Evolutionary conservation across 2,113 vertebrate genomes (phyloP), one percentile per base, ranked within the genome.

Genomic region (Progne subis): DNA sequence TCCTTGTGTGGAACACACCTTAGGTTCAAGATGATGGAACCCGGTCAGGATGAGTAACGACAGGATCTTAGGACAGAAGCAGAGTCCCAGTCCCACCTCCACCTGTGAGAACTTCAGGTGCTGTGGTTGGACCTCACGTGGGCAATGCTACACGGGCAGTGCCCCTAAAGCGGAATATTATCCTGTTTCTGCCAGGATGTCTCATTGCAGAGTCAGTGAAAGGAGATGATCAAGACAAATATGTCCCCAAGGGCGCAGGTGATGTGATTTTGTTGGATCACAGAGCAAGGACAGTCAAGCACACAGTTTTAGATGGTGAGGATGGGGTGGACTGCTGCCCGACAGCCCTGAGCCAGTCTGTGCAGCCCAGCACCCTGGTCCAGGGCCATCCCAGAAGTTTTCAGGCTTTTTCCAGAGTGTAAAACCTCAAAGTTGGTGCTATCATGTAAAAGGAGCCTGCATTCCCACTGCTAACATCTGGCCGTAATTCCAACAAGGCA

Each of bases 291-390:
- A 39, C 24, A 14, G 6, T 19, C 1, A 8, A 68, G 57, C 18
- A 24, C 3, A 7, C 0, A 0, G 20, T 34, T 44, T 52, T 18
- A 52, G 39, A 15, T 24, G 25, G 8, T 15, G 57, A 47, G 56
- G 43, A 43, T 19, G 32, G 21, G 4, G 3, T 44, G 25, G 49
- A 26, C 12, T 0, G 0, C 52, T 26, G 28, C 39, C 49, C 29
- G 43, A 52, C 26, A 78, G 29, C 20, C 26, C 29, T 3, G 4
- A 41, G 46, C 44, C 37, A 16, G 21, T 50, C 29, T 52, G 18
- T 53, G 41, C 18, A 53, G 31, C 21, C 31, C 6, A 2, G 12
- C 12, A 59, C 23, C 8, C 16, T 44, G 13, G 26, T 56, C 34
- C 26, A 37, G 39, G 9, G 29, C 41, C 44, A 59, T 23, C 5